Conservation (phyloP, 2,797 vertebrate species). For the Coregonus ussuriensis region DNA sequence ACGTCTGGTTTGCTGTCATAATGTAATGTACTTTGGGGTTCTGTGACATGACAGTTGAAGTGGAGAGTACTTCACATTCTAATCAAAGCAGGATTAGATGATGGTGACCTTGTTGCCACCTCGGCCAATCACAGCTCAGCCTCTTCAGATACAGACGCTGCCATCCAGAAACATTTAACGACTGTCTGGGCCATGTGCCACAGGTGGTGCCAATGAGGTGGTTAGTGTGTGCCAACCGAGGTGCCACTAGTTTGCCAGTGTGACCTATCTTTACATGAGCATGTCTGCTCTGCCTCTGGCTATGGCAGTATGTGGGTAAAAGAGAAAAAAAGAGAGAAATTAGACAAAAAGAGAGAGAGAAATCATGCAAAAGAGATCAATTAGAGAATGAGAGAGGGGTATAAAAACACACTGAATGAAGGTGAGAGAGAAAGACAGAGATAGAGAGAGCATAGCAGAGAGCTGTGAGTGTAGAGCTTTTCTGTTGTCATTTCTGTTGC, state of each 20-base stretch:
- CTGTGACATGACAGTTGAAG: not conserved
- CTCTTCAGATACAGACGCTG: not conserved
- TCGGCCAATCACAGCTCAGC: not conserved
- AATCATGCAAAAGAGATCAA: not conserved
- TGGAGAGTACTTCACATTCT: not conserved
- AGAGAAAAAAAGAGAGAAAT: not conserved
- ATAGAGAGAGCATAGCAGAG: not conserved
- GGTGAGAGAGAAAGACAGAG: slow-evolving; percentile 4
- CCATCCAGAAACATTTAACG: not conserved
- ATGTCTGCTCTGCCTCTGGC: too few relatives aligned
- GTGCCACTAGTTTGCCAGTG: not conserved
- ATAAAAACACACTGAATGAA: slow-evolving; percentile 6
- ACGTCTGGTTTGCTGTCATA: not conserved
- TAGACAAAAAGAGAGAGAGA: not conserved
- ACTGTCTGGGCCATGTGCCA: not conserved
- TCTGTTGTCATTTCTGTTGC: slow-evolving; percentile 29
- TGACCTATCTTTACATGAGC: not conserved
- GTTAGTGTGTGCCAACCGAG: not conserved
- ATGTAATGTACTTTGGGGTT: not conserved
- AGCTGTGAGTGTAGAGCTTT: not conserved
- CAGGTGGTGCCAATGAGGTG: not conserved
- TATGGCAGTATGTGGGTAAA: not conserved
- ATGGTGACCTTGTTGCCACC: not conserved
- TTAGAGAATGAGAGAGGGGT: slow-evolving; percentile 9
- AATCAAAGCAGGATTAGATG: not conserved